Base-by-base conservation (phyloP, 2,888 invertebrate genomes). In the Eledona agricola region DNA sequence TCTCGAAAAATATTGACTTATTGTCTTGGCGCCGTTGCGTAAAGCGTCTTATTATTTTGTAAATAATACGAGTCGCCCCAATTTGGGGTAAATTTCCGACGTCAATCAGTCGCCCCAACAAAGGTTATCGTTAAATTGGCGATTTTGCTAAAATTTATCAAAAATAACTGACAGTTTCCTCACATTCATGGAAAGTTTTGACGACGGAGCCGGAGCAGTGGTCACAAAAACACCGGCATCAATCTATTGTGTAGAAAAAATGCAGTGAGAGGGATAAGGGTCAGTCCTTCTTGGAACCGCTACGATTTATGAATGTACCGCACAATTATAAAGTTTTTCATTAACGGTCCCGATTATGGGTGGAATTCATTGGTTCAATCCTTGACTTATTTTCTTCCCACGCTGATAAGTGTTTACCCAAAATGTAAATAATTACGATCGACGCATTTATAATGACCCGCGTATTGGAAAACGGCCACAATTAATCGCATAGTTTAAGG, bases 261-360 rank as follows among this genome's bases (percentile, higher is more conserved):
- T 32, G 32, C 16, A 32, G 9, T 4, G 16, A 40, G 7, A 26
- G 46, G 46, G 46, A 35, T 46, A 26, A 46, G 46, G 46, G 46
- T 17, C 19, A 35, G 46, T 46, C 46, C 46, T 46, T 46, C 46
- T 35, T n/a, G 35, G 46, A 46, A 46, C 3, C 9, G 16, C 17
- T 25, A 34, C 23, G 25, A 34, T 43, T 45, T 45, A 46, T 46
- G 45, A 25, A 31, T 32, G 26, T 16, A 19, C 6, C n/a, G n/a
- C n/a, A n/a, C n/a, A n/a, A n/a, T n/a, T n/a, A n/a, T n/a, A n/a
- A 31, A 31, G 16, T 15, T 31, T 32, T 3, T 32, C 9, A 23
- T 7, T 32, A 9, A 17, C 19, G 9, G n/a, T 20, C 7, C 19
- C 16, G 9, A 32, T 32, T n/a, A 17, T 32, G 5, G 6, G 11